Base-by-base conservation (phyloP, 2,797 vertebrate species). In the Gouania willdenowi region DNA sequence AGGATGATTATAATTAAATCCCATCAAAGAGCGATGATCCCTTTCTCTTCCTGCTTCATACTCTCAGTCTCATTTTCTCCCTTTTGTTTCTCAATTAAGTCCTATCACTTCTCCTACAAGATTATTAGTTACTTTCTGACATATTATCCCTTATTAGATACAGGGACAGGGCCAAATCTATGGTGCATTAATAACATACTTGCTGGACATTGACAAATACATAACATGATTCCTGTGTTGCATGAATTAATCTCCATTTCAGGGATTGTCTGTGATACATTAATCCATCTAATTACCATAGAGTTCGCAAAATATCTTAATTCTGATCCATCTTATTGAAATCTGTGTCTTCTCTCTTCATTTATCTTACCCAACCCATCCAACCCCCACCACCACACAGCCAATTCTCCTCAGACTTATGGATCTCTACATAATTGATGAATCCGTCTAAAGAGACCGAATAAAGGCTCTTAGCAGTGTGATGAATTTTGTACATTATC, bases 171-270 rank as follows among this genome's bases (percentile, higher is more conserved):
- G 49, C 54, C 55, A 65, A 55, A 75, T 77, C 63, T 74, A 43
- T 67, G 43, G 40, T 66, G 67, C 81, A 82, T 79, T 76, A 84
- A 84, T 87, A 75, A 75, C 81, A 83, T 50, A 75, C 62, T 75
- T 30, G 30, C 59, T 66, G 75, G 87, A 79, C 85, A 77, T 49
- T 86, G 87, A 87, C 76, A 60, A 84, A 87, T 86, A 79, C 58
- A 47, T 42, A 73, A 83, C 66, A 77, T 68, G 63, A 74, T 71
- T 68, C 35, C 57, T 53, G 53, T 37, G 59, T 78, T 74, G 51
- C 21, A 53, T 42, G 55, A 66, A 84, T 83, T 79, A 77, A 83
- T 87, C 75, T 83, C 72, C 64, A 83, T 83, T 85, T 66, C 30
- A 26, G 20, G 41, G 53, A 76, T 79, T 60, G 67, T 75, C 74